phyloP scores from a whole-genome alignment of 2,113 vertebrate genomes.

The Zosterops borbonicus region DNA sequence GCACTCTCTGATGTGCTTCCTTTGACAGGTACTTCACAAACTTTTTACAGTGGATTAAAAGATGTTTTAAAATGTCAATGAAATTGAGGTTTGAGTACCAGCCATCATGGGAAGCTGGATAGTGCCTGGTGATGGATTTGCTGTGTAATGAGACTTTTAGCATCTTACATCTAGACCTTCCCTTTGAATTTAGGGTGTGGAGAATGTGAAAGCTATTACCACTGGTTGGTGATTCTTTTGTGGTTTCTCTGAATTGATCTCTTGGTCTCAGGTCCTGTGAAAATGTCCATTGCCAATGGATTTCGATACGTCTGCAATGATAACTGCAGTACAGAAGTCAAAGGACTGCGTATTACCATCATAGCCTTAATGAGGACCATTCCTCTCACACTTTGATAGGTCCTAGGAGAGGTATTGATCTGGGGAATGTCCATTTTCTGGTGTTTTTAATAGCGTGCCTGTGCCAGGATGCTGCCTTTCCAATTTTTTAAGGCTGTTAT shows the following conservation, averaged over 20 bases:
- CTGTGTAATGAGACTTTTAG: not conserved
- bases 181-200: not conserved
- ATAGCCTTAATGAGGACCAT: not conserved
- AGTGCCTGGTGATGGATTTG: not conserved
- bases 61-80: not conserved
- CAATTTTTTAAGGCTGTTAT: not conserved
- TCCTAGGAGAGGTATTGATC: constrained; percentile 11
- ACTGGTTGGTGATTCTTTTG: not conserved
- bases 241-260: constrained; percentile 1
- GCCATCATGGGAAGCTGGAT: not conserved
- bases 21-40: not conserved
- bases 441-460: not conserved
- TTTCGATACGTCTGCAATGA: not conserved
- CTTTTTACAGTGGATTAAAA: not conserved
- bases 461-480: not conserved
- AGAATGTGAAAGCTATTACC: not conserved
- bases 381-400: not conserved
- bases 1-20: not conserved
- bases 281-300: not conserved
- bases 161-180: not conserved
- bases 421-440: not conserved
- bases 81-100: not conserved
- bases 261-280: not conserved
- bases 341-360: not conserved
- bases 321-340: not conserved